Evolutionary conservation across 2,113 vertebrate species (phyloP).

Genomic region (Poeciliopsis retropinna): DNA sequence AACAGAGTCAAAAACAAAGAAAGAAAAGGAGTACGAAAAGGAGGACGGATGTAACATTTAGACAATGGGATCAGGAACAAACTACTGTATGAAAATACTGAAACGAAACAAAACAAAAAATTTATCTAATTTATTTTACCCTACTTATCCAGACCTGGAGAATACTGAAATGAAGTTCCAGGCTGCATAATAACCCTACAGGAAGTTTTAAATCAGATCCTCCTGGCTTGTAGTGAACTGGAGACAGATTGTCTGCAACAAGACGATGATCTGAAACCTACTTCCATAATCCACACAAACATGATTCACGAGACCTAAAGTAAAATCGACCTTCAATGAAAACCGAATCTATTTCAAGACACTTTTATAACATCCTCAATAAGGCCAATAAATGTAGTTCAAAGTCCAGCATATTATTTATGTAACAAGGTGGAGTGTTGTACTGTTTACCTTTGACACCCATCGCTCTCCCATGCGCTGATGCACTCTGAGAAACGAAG

Average conservation of each 20-base stretch:
- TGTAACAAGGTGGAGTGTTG: not conserved
- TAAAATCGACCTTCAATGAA: not conserved
- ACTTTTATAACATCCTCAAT: not conserved
- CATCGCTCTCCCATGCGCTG: conserved; percentile 85
- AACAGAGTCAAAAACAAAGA: too few relatives aligned
- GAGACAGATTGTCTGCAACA: not conserved
- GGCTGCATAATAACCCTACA: not conserved
- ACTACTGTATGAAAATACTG: not conserved
- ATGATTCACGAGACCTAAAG: too few relatives aligned
- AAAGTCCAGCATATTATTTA: not conserved
- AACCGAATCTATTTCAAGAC: not conserved
- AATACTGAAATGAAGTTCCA: not conserved
- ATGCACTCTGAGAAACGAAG: conserved; percentile 81
- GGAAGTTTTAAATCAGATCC: not conserved
- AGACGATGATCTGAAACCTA: not conserved
- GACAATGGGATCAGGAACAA: not conserved
- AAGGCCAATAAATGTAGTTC: not conserved
- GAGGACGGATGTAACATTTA: not conserved
- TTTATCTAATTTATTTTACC: not conserved
- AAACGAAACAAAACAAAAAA: too few relatives aligned
- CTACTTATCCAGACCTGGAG: not conserved
- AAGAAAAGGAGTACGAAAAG: too few relatives aligned
- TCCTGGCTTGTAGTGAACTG: not conserved
- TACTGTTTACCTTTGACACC: conserved; percentile 86
- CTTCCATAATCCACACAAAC: too few relatives aligned